These are phyloP conservation scores for Geococcyx californianus DNA, from an alignment of 2,113 vertebrate species.

Conservation along the genomic window DNA sequence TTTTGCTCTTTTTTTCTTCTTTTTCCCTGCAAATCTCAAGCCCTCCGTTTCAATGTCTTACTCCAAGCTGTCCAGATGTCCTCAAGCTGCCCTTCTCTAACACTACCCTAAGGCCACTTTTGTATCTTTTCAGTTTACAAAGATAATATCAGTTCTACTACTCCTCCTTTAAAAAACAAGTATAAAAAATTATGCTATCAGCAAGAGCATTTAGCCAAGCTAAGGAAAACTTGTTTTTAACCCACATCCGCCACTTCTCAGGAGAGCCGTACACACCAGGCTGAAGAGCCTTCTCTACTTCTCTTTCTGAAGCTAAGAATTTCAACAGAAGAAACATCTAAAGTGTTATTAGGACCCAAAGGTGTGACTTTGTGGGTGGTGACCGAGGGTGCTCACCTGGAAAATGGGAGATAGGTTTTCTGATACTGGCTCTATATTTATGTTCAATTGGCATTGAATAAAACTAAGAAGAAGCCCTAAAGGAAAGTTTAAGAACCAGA, in stretches of 20 bases:
- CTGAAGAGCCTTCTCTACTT: background rate
- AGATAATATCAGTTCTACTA: background rate
- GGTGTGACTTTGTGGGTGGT: background rate
- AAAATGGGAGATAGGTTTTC: background rate
- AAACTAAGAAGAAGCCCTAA: background rate
- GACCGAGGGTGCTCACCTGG: background rate
- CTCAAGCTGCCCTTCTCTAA: background rate
- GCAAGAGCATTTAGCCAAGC: background rate
- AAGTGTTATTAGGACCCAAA: background rate
- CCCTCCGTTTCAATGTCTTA: background rate
- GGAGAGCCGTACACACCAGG: background rate
- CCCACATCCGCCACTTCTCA: background rate
- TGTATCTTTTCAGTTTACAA: background rate
- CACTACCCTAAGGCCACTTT: background rate
- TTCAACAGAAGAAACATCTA: background rate
- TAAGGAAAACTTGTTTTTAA: background rate
- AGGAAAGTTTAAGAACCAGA: background rate
- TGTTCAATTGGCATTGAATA: background rate
- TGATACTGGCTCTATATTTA: background rate
- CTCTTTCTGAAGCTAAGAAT: background rate
- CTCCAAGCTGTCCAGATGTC: background rate
- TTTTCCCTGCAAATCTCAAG: background rate
- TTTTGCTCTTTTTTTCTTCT: background rate
- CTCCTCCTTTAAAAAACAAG: background rate
- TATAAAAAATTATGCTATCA: background rate